These are phyloP conservation scores for Corbicula japonica DNA, from an alignment of 2,888 invertebrate genomes.

Conservation along the genomic window DNA sequence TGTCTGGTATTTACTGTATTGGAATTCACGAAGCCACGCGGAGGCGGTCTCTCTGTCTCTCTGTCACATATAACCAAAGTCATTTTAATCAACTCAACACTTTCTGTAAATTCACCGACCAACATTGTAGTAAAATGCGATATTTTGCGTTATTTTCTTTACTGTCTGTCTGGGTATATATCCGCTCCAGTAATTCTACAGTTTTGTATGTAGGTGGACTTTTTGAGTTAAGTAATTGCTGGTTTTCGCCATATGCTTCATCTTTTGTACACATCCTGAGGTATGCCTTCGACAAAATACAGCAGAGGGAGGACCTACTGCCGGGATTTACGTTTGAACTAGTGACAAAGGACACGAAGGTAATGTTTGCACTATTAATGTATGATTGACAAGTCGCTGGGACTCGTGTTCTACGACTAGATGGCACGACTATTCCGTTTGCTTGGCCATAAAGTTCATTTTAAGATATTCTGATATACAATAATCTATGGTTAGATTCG, in stretches of 20 bases:
- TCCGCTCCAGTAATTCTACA: neutral
- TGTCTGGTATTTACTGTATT: no score
- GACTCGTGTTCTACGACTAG: neutral
- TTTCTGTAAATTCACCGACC: no score
- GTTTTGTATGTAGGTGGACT: neutral
- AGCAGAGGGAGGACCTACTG: neutral
- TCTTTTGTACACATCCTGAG: neutral
- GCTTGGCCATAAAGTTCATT: neutral
- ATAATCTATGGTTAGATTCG: no score
- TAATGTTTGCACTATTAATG: neutral
- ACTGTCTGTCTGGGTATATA: no score
- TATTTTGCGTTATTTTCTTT: no score
- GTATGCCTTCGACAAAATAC: constrained; percentile 5
- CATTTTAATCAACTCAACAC: neutral
- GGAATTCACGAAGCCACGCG: no score
- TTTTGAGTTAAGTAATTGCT: neutral
- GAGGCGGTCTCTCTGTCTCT: neutral
- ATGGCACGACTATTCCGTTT: neutral
- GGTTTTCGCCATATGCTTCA: neutral
- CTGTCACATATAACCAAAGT: neutral
- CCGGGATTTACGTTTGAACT: neutral
- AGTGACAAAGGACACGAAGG: neutral
- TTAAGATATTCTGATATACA: no score
- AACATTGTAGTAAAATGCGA: neutral
- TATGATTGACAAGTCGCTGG: neutral